Conservation (phyloP, 2,888 invertebrate genomes). For the Scaptomyza flava region DNA sequence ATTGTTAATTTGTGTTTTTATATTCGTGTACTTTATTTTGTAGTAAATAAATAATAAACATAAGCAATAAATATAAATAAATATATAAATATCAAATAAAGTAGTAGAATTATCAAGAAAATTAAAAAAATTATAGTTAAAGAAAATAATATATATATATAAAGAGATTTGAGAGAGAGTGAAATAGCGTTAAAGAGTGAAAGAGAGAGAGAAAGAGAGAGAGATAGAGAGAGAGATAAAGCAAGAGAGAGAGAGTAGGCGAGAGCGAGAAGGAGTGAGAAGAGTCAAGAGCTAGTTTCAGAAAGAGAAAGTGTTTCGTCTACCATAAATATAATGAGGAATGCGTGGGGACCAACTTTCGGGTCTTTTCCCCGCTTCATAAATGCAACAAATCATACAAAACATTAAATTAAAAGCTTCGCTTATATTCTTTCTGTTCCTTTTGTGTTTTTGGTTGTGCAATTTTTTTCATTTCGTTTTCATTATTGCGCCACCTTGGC, state of each 20-base stretch:
- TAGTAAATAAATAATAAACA: conserved; percentile 59
- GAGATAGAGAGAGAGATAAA: conserved; percentile 24
- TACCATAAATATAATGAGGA: conserved; percentile 28
- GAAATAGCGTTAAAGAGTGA: conserved; percentile 4
- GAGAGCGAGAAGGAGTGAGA: conserved; percentile 1
- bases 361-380: conserved; percentile 42
- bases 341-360: conserved; percentile 14
- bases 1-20: conserved; percentile 34
- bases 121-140: conserved; percentile 19
- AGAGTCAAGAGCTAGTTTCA: conserved; percentile 1
- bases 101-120: conserved; percentile 26
- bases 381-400: conserved; percentile 59
- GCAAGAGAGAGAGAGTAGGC: background rate
- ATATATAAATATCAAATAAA: conserved; percentile 41
- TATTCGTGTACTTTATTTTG: conserved; percentile 49
- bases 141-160: conserved; percentile 4
- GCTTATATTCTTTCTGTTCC: conserved; percentile 1
- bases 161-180: background rate
- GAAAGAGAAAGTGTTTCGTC: conserved; percentile 29
- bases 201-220: conserved; percentile 1
- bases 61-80: conserved; percentile 48
- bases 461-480: conserved; percentile 6
- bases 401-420: conserved; percentile 49
- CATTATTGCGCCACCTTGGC: conserved; percentile 56
- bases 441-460: conserved; percentile 18